A percentile compares a stretch with the other conserved stretches of the same genome.
Evolutionary conservation across 2,888 invertebrate genomes (phyloP).

Genomic region (Lycophotia porphyrea): DNA sequence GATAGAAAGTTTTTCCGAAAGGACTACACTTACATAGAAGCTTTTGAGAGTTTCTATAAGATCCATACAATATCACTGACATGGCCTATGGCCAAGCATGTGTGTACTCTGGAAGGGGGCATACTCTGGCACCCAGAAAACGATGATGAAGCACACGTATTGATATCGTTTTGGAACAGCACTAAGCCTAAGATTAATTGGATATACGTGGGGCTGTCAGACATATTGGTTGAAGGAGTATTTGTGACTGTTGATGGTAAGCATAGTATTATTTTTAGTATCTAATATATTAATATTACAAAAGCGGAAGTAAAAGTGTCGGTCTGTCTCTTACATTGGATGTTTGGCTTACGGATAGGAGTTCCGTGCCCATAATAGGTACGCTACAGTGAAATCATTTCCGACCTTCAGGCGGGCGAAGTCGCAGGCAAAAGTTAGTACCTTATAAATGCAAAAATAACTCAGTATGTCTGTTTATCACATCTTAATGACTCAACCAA

Average conservation of each 20-base stretch:
- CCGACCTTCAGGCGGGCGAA: neutral
- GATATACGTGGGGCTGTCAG: constrained; percentile 77
- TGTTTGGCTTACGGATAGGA: neutral
- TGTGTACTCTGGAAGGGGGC: constrained; percentile 79
- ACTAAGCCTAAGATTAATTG: constrained; percentile 61
- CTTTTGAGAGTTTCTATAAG: constrained; percentile 79
- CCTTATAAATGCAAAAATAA: neutral
- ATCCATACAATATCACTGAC: constrained; percentile 75
- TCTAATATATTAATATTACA: too few relatives aligned
- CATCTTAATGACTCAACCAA: too few relatives aligned
- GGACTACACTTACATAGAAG: constrained; percentile 78
- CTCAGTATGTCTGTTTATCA: neutral
- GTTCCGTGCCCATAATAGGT: neutral
- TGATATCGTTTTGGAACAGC: constrained; percentile 70
- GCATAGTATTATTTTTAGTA: constrained; percentile 7
- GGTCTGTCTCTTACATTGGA: neutral
- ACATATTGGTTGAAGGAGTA: constrained; percentile 74
- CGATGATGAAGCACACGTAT: constrained; percentile 71
- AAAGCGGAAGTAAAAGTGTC: neutral
- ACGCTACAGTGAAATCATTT: neutral
- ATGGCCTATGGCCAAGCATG: constrained; percentile 77
- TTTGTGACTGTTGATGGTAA: constrained; percentile 76
- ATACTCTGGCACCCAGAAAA: constrained; percentile 79
- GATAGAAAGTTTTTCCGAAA: constrained; percentile 77
- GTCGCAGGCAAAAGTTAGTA: neutral